These are phyloP conservation scores for Phoeniculus purpureus DNA, from an alignment of 2,797 vertebrate species.

Conservation along the genomic window DNA sequence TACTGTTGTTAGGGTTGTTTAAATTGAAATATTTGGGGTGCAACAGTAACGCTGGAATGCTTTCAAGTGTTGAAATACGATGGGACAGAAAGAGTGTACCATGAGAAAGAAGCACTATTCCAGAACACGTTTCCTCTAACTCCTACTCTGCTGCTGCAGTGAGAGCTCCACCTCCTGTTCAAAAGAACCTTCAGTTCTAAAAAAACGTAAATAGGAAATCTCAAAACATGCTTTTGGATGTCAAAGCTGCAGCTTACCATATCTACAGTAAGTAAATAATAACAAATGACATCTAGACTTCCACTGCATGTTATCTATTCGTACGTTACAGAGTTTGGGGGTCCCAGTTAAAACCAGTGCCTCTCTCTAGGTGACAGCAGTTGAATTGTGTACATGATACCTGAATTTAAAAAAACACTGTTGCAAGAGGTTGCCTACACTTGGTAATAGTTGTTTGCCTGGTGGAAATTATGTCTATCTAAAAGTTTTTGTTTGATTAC, in stretches of 20 bases:
- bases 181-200: neutral
- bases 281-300: neutral
- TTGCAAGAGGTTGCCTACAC: neutral
- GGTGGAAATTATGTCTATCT: neutral
- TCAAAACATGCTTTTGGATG: neutral
- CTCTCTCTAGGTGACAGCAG: neutral
- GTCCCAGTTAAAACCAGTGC: neutral
- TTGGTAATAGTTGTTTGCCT: neutral
- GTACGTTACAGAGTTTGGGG: neutral
- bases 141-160: neutral
- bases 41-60: neutral
- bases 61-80: neutral
- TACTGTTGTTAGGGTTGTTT: neutral
- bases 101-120: neutral
- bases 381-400: neutral
- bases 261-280: neutral
- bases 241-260: neutral
- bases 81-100: neutral
- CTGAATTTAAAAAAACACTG: neutral
- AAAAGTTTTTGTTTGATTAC: neutral
- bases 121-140: neutral
- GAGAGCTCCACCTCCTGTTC: constrained; percentile 49
- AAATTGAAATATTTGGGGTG: neutral
- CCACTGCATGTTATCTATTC: neutral
- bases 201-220: neutral